Evolutionary conservation across 2,797 vertebrate species (phyloP), one percentile per base, ranked within the genome.

Genomic region (Liasis olivaceus): DNA sequence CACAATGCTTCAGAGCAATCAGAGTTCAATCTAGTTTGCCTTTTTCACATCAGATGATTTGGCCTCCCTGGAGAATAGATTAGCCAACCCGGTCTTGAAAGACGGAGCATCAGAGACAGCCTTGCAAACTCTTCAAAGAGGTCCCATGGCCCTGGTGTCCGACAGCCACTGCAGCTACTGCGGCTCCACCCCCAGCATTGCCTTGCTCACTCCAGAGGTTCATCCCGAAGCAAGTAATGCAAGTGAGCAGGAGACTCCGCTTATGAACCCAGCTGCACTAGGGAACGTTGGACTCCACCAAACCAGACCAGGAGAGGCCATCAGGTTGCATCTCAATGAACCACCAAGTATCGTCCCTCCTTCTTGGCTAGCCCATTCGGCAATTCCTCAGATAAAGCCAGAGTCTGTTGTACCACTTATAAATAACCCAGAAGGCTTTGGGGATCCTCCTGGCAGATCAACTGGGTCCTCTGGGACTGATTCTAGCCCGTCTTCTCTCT

Each of bases 31-130:
- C 28, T 66, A 28, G n/a, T 88, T 14, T 88, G 28, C 31, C 86
- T 58, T 1, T 0, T 91, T 95, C 94, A 56, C 22, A 24, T 90
- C 85, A 97, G 96, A 93, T 64, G 69, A 14, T 86, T 31, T 12
- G 1, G 56, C 24, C 42, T 85, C 81, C 31, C 42, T 87, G 91
- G 93, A 93, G 8, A 94, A 88, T 22, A 28, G 31, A 5, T 54
- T 0, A 17, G 91, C 6, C 11, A 84, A 51, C 2, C 6, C 84
- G 9, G 17, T 31, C 63, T n/a, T 4, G 0, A 58, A 89, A 62
- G 90, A 87, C 0, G 0, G 3, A 87, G 91, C 47, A 5, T 17
- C 89, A 11, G n/a, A 92, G 91, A 92, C 69, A 60, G 91, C 13
- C 1, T 31, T 91, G 15, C 93, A 36, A 87, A 91, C 20, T 13